Evolutionary conservation across 2,888 invertebrate genomes (phyloP).

Genomic region (Amblyjoppa proteus): DNA sequence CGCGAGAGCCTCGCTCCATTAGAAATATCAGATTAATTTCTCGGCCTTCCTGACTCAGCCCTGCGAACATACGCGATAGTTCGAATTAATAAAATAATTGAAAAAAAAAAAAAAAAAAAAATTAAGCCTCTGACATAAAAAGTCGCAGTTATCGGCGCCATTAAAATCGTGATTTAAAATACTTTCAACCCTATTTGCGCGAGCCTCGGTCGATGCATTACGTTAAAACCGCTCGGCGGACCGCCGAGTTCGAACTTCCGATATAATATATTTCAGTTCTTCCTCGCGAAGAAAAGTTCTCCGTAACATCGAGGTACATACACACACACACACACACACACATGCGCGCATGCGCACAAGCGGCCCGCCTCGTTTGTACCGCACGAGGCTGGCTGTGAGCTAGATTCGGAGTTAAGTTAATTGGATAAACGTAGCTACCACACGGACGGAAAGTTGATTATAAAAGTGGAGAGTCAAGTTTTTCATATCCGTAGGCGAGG

Average conservation of each 20-base stretch:
- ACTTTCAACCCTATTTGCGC: neutral
- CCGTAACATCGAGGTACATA: neutral
- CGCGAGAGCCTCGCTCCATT: constrained; percentile 53
- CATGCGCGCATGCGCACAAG: neutral
- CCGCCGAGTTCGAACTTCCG: constrained; percentile 7
- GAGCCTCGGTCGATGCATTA: neutral
- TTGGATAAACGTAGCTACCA: constrained; percentile 66
- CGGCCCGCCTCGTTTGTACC: neutral
- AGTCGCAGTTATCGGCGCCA: constrained; percentile 50
- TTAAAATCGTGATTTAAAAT: constrained; percentile 49
- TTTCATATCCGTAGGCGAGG: constrained; percentile 70
- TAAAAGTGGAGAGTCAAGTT: constrained; percentile 67
- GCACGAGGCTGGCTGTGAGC: constrained; percentile 50
- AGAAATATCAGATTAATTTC: constrained; percentile 62
- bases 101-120: neutral
- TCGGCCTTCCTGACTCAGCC: constrained; percentile 52
- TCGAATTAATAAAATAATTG: neutral
- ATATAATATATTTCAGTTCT: constrained; percentile 42
- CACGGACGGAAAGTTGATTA: constrained; percentile 66
- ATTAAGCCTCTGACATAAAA: constrained; percentile 45
- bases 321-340: neutral
- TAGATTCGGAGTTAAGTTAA: constrained; percentile 68
- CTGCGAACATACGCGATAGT: constrained; percentile 19
- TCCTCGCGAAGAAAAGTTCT: constrained; percentile 28
- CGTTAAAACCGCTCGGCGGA: neutral